Base-by-base conservation (phyloP, 2,113 vertebrate species). In the Miniopterus natalensis region DNA sequence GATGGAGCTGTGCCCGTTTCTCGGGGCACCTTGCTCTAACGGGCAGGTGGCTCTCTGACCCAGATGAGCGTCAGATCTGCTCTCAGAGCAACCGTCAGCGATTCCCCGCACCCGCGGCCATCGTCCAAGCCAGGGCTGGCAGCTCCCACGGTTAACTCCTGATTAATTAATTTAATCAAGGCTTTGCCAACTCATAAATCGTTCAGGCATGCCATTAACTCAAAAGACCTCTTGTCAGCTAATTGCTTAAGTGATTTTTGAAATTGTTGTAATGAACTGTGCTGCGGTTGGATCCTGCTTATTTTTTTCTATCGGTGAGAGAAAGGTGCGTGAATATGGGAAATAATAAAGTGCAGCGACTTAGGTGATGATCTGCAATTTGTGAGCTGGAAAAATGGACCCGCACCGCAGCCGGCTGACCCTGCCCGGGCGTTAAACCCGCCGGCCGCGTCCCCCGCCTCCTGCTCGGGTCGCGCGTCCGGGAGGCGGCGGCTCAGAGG, bases 141-240 rank as follows among this genome's bases (percentile, higher is more conserved):
- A 92, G 97, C 97, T 97, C 77, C 0, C 59, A 90, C 87, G 95
- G 74, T 96, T 98, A 98, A 96, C 92, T 88, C 65, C 94, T 93
- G 96, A 98, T 98, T 97, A 97, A 98, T 98, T 98, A 96, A 95
- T 96, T 95, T 98, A 98, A 96, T 96, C 93, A 70, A 92, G 97
- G 96, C 90, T 95, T 96, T 90, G 81, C 93, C 90, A 96, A 75
- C 96, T 96, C 97, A 94, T 95, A 96, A 97, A 98, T 96, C 94
- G 90, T 77, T 93, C 88, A 94, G 94, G 96, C 97, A 94, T 83
- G 66, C 84, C 90, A 77, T 95, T 98, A 95, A 71, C 70, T 84
- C 91, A 92, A 97, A 97, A 96, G 83, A 97, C 97, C 89, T 86
- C 96, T 97, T 93, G 86, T 96, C 90, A 86, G 95, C 95, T 98